phyloP scores from a whole-genome alignment of 1,140 invertebrate species.

The Apis florea region DNA sequence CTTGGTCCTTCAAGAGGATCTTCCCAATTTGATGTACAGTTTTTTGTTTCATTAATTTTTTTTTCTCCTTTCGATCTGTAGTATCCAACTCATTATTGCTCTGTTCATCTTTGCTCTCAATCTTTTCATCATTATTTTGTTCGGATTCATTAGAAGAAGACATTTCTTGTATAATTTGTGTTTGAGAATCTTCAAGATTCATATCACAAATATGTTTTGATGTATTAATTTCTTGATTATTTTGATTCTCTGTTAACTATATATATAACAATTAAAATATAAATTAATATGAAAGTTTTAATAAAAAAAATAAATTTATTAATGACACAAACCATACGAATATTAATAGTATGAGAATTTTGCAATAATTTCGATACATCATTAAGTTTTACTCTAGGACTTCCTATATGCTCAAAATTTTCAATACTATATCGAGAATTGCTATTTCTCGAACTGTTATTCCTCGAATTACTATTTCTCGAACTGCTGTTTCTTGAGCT shows the following conservation, averaged over 20 bases:
- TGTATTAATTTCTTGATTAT: not conserved
- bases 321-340: conserved; percentile 62
- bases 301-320: not conserved
- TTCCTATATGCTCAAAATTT: conserved; percentile 54
- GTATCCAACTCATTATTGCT: not conserved
- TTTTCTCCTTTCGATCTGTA: not conserved
- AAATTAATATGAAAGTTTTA: not conserved
- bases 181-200: not conserved
- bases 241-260: conserved; percentile 41
- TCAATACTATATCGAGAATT: conserved; percentile 16
- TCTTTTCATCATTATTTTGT: not conserved
- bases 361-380: conserved; percentile 73
- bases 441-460: conserved; percentile 14
- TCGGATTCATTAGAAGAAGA: conserved; percentile 17
- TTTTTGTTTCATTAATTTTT: not conserved
- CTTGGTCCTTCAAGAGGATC: conserved; percentile 78
- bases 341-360: conserved; percentile 74
- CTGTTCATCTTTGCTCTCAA: not conserved
- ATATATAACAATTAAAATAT: not conserved
- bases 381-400: conserved; percentile 70
- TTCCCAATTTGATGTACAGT: conserved; percentile 38
- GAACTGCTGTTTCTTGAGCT: not conserved
- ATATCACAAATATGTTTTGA: conserved; percentile 1
- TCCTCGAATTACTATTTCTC: conserved; percentile 12
- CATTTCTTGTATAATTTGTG: conserved; percentile 39